Evolutionary conservation across 2,797 vertebrate species (phyloP).

Genomic region (Spinus pinus): DNA sequence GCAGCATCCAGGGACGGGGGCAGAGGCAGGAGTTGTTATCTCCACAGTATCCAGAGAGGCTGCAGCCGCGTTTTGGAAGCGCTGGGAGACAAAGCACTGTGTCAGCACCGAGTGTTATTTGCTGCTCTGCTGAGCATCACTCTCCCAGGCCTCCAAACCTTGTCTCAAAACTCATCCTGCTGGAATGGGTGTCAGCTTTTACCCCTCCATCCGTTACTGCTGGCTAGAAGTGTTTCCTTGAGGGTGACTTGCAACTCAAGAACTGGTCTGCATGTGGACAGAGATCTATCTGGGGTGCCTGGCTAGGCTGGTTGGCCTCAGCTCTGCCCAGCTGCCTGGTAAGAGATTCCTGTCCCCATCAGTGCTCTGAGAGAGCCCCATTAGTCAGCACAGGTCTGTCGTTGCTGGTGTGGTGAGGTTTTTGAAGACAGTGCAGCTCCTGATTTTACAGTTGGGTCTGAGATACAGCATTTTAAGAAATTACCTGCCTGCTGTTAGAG

Average conservation of each 20-base stretch:
- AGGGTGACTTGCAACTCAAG: neutral
- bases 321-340: neutral
- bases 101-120: neutral
- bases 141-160: neutral
- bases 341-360: neutral
- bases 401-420: neutral
- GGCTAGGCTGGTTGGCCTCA: neutral
- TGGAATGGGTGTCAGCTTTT: neutral
- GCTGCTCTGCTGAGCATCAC: neutral
- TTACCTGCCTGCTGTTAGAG: neutral
- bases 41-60: neutral
- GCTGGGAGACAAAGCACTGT: constrained; percentile 42
- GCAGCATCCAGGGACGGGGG: neutral
- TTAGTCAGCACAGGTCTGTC: neutral
- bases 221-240: neutral
- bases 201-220: neutral
- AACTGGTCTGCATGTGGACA: neutral
- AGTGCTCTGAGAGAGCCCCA: neutral
- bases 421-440: neutral
- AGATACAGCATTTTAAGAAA: neutral
- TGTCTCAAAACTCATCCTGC: neutral
- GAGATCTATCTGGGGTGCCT: neutral
- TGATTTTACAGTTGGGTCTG: neutral
- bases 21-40: neutral
- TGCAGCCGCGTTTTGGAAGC: neutral